phyloP scores from a whole-genome alignment of 2,113 vertebrate species.

The Tenebrosternarchus preto region DNA sequence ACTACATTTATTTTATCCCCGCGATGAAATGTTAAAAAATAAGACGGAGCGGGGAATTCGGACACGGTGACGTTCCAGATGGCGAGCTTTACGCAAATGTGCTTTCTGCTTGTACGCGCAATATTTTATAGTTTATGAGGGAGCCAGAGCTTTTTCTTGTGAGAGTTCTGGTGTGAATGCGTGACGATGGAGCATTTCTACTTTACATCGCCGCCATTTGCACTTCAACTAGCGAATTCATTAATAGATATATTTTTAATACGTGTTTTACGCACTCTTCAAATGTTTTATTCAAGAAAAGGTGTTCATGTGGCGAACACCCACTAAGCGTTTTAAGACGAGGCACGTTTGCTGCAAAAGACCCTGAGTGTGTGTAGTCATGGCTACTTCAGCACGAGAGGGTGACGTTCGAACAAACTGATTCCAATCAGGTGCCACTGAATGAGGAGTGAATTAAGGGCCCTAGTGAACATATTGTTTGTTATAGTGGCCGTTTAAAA shows the following conservation, averaged over 20 bases:
- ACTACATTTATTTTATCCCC: not conserved
- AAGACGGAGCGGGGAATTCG: not conserved
- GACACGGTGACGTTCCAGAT: conserved; percentile 2
- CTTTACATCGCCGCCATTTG: conserved; percentile 53
- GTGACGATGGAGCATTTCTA: conserved; percentile 44
- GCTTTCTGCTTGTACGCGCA: not conserved
- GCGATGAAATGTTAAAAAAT: not conserved
- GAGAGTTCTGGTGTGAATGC: no score
- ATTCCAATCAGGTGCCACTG: not conserved
- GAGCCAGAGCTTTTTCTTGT: not conserved
- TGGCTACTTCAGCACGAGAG: not conserved
- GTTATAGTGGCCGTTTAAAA: not conserved
- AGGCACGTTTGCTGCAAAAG: not conserved
- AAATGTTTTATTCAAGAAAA: conserved; percentile 64
- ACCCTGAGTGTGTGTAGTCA: not conserved
- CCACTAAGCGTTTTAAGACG: not conserved
- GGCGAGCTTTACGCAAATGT: not conserved
- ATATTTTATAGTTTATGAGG: conserved; percentile 10
- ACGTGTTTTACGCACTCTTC: conserved; percentile 46
- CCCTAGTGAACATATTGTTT: not conserved
- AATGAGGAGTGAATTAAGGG: conserved; percentile 14
- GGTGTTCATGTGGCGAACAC: not conserved
- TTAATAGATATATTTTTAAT: conserved; percentile 47
- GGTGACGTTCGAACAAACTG: not conserved
- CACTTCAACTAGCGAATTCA: conserved; percentile 59